Evolutionary conservation across 2,888 invertebrate genomes (phyloP).

Genomic region (Nineta flava): DNA sequence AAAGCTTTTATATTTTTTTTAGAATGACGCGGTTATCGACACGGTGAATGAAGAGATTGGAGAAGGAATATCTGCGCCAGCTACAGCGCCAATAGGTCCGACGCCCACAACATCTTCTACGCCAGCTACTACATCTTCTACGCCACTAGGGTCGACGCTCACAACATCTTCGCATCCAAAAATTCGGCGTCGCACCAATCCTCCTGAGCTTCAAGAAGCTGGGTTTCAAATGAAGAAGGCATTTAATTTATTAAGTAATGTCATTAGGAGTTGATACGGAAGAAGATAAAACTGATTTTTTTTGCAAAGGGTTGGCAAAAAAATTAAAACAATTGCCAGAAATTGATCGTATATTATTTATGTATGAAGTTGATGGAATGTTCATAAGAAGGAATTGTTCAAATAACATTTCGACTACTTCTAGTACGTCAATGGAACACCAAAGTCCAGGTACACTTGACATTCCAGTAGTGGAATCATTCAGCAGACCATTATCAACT

Average conservation of each 20-base stretch:
- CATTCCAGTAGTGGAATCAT: no score
- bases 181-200: slow-evolving; percentile 3
- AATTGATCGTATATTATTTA: slow-evolving; percentile 9
- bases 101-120: no score
- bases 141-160: no score
- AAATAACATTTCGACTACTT: neutral
- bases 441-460: no score
- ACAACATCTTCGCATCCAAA: neutral
- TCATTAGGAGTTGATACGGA: slow-evolving; percentile 1
- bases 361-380: slow-evolving; percentile 12
- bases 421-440: neutral
- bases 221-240: slow-evolving; percentile 8
- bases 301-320: slow-evolving; percentile 12
- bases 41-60: neutral
- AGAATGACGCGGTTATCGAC: neutral
- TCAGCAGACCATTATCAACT: neutral
- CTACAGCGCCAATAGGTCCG: no score
- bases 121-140: no score
- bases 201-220: slow-evolving; percentile 10
- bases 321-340: slow-evolving; percentile 12
- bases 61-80: neutral
- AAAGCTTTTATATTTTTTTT: neutral
- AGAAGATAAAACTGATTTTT: slow-evolving; percentile 13
- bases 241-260: slow-evolving; percentile 1
- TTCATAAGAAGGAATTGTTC: neutral